A percentile compares a stretch with the other conserved stretches of the same genome.
Evolutionary conservation across 2,797 vertebrate species (phyloP).

Genomic region (Acanthurus lineatus): DNA sequence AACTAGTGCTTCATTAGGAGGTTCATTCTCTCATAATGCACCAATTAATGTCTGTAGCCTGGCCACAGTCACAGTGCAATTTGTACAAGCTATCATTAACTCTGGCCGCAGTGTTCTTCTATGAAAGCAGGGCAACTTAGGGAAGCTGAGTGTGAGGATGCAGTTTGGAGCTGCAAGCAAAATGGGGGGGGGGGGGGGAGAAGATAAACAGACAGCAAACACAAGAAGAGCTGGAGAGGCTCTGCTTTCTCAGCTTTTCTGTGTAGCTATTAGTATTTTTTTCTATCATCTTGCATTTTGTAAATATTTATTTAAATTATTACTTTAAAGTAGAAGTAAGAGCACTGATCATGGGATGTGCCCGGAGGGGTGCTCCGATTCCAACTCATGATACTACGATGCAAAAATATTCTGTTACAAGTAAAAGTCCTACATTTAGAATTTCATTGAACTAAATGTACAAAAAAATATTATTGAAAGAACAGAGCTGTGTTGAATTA

Average conservation of each 20-base stretch:
- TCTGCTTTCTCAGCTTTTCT: not conserved
- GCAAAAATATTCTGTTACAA: not conserved
- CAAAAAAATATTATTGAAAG: too few species aligned
- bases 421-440: not conserved
- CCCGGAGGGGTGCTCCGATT: not conserved
- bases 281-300: not conserved
- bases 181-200: not conserved
- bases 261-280: not conserved
- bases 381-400: not conserved
- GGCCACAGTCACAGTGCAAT: conserved; percentile 46
- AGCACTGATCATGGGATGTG: too few species aligned
- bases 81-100: conserved; percentile 48
- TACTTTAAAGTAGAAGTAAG: not conserved
- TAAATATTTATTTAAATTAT: not conserved
- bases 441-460: not conserved
- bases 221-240: not conserved
- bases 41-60: conserved; percentile 66
- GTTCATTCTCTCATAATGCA: conserved; percentile 66
- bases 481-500: not conserved
- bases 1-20: conserved; percentile 69
- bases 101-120: conserved; percentile 37
- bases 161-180: not conserved
- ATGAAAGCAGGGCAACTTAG: conserved; percentile 16
- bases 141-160: conserved; percentile 1
- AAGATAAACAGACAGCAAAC: conserved; percentile 5